A percentile compares a stretch with the other conserved stretches of the same genome.
These are phyloP conservation scores for Pseudomyrmex pallidus DNA, from an alignment of 1,140 invertebrate species.

Conservation along the genomic window DNA sequence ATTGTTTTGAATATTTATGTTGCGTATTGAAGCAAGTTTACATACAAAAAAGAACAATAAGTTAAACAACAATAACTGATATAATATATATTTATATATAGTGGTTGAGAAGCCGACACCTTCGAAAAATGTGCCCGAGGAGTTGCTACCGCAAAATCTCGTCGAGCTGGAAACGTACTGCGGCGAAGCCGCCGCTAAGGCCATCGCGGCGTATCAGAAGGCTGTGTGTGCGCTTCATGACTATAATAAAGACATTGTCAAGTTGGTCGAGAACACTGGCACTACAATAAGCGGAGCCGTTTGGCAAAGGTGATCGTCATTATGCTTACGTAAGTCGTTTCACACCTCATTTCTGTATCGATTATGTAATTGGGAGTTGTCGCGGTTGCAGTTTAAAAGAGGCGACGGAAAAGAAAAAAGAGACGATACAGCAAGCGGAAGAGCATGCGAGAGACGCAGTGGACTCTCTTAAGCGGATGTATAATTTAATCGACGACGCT, in stretches of 20 bases:
- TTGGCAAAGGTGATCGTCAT: constrained; percentile 84
- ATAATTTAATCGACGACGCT: constrained; percentile 83
- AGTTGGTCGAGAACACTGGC: constrained; percentile 86
- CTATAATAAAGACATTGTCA: constrained; percentile 87
- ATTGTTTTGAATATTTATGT: constrained; percentile 31
- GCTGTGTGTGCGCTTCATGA: constrained; percentile 86
- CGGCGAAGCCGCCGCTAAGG: constrained; percentile 84
- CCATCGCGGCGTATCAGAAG: constrained; percentile 86
- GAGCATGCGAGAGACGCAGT: constrained; percentile 76
- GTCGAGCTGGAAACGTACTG: constrained; percentile 86
- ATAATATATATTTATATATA: constrained; percentile 32
- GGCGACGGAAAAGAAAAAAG: constrained; percentile 85
- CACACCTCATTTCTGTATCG: constrained; percentile 9
- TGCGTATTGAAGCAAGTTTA: not conserved
- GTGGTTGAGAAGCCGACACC: constrained; percentile 76
- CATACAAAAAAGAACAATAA: too few relatives aligned
- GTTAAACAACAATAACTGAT: not conserved
- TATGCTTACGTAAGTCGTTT: constrained; percentile 9
- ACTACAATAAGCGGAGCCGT: constrained; percentile 83
- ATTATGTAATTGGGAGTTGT: constrained; percentile 24
- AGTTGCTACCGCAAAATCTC: constrained; percentile 81
- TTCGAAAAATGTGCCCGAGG: constrained; percentile 63
- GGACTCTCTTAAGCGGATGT: constrained; percentile 78
- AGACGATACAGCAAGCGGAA: constrained; percentile 85
- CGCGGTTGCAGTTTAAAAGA: constrained; percentile 84